Percentiles rank a stretch among this genome's conserved stretches.
Evolutionary conservation across 2,888 invertebrate genomes (phyloP).

Genomic region (Diaphora mendica): DNA sequence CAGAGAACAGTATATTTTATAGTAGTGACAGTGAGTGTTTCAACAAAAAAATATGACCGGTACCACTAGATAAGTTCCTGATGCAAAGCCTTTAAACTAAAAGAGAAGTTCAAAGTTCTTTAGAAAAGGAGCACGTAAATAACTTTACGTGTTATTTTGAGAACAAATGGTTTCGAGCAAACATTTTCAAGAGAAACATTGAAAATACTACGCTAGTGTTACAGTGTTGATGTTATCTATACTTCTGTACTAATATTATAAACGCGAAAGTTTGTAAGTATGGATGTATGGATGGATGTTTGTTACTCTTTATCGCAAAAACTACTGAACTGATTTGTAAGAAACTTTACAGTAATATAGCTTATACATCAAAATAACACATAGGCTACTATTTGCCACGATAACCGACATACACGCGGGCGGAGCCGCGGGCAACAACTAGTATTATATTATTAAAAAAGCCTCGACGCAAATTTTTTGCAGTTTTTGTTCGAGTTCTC

Average conservation of each 20-base stretch:
- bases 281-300: too few species aligned
- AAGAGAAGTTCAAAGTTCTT: constrained; percentile 62
- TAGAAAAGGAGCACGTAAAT: constrained; percentile 69
- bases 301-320: too few species aligned
- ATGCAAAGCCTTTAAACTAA: constrained; percentile 65
- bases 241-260: too few species aligned
- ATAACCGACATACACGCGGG: too few species aligned
- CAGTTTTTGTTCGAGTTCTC: constrained; percentile 7
- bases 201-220: constrained; percentile 42
- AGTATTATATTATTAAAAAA: constrained; percentile 42
- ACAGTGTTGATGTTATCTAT: constrained; percentile 45
- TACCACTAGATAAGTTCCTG: constrained; percentile 45
- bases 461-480: constrained; percentile 19
- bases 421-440: too few species aligned
- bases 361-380: too few species aligned
- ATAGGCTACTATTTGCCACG: too few species aligned
- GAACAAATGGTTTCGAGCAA: constrained; percentile 70
- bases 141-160: constrained; percentile 75
- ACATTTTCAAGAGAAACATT: constrained; percentile 59
- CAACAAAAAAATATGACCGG: constrained; percentile 38
- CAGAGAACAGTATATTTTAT: too few species aligned
- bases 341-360: too few species aligned
- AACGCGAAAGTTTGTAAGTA: too few species aligned
- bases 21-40: background rate
- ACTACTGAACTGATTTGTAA: too few species aligned